Evolutionary conservation across 2,888 invertebrate genomes (phyloP).

Genomic region (Ennomos quercinarius): DNA sequence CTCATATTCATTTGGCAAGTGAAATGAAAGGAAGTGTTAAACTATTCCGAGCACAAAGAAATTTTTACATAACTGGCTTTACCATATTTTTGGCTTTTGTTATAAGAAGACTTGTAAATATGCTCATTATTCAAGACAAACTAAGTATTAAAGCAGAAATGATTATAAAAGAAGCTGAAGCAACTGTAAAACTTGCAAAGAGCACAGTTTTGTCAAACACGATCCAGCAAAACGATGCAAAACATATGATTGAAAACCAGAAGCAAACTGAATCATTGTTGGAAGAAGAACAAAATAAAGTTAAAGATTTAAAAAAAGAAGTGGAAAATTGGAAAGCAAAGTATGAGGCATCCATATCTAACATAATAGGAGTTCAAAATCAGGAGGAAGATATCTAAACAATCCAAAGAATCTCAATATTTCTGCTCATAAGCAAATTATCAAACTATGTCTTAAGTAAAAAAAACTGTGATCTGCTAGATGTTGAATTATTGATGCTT

Average conservation of each 20-base stretch:
- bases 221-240: conserved; percentile 48
- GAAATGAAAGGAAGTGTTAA: conserved; percentile 89
- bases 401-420: no score
- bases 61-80: conserved; percentile 93
- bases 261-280: conserved; percentile 53
- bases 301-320: conserved; percentile 59
- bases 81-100: conserved; percentile 90
- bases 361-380: background rate
- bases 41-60: conserved; percentile 91
- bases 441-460: no score
- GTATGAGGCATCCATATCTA: conserved; percentile 53
- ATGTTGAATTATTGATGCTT: conserved; percentile 12
- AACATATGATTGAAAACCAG: conserved; percentile 49
- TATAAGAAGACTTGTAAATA: conserved; percentile 86
- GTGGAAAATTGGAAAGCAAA: conserved; percentile 60
- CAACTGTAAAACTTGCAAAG: conserved; percentile 82
- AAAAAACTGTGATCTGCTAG: background rate
- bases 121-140: conserved; percentile 88
- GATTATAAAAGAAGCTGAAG: conserved; percentile 88
- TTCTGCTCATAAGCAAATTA: no score
- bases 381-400: no score
- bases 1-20: conserved; percentile 80
- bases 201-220: conserved; percentile 56
- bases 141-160: conserved; percentile 87
- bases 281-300: conserved; percentile 51